Conservation (phyloP, 2,113 vertebrate species). For the Naja naja region DNA sequence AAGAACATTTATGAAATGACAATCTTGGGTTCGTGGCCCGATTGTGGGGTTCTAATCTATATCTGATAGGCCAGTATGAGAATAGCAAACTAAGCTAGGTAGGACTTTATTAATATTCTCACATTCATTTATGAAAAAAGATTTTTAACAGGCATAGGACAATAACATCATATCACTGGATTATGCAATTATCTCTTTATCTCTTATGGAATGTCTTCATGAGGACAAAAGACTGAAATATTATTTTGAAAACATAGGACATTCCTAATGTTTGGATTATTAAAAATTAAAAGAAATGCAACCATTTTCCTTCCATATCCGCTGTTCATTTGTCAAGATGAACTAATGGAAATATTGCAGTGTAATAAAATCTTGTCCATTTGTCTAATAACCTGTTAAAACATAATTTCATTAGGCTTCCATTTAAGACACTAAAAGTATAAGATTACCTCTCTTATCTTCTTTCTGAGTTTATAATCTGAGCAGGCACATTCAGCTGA, state of each 20-base stretch:
- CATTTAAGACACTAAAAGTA: not conserved
- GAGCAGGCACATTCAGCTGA: not conserved
- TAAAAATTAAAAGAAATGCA: constrained; percentile 10
- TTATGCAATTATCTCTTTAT: not conserved
- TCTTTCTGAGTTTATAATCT: constrained; percentile 41
- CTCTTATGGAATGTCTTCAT: not conserved
- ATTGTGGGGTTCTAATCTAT: not conserved
- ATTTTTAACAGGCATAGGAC: not conserved
- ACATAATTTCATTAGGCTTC: constrained; percentile 20
- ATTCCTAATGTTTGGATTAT: not conserved
- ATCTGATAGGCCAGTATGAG: not conserved
- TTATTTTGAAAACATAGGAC: constrained; percentile 5
- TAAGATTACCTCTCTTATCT: constrained; percentile 18
- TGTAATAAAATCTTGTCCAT: constrained; percentile 3
- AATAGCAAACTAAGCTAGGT: not conserved
- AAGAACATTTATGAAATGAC: not conserved
- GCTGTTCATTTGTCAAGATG: constrained; percentile 14
- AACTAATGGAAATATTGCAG: not conserved
- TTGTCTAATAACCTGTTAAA: constrained; percentile 10
- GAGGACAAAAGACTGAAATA: not conserved
- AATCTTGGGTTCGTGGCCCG: not conserved
- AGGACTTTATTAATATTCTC: not conserved
- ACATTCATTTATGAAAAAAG: constrained; percentile 6
- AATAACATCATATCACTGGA: not conserved
- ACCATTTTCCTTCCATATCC: not conserved